Base-by-base conservation (phyloP, 92 coral and sea anemone species). In the Epizoanthus fatuus region DNA sequence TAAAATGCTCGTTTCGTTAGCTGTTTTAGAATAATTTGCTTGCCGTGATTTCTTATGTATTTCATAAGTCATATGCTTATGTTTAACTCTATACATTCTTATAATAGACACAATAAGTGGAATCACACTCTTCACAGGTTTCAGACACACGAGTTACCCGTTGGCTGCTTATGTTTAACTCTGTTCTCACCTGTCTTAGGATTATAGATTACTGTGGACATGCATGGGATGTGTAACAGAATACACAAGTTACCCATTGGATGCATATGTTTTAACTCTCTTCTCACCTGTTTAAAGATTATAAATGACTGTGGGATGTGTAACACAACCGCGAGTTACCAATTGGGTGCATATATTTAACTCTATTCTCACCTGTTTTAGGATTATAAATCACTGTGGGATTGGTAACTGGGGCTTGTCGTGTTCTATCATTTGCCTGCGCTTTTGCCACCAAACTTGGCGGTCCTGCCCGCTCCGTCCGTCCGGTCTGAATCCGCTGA, bases 321-420 rank as follows among this genome's bases (percentile, higher is more conserved):
- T n/a, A 9, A 19, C 16, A 64, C 15, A 13, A 40, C n/a, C 3
- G 4, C 25, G 45, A 64, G 70, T 63, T 16, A 51, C 22, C 7
- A 7, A 51, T 17, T 38, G 35, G n/a, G n/a, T 25, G 62, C 42
- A 37, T 5, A 49, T 53, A 38, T n/a, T 64, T 0, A 16, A 15
- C 17, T 16, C 22, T 29, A 7, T 32, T n/a, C 93, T 63, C 38
- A 93, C 99, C 99, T 53, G 98, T 93, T 42, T 54, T 93, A 29
- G 95, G 87, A 62, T 95, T 97, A 58, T 91, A 95, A 39, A 93
- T 86, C 19, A 97, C 69, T 16, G 72, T 80, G 17, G 98, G 98
- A 11, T 92, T 81, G 6, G 38, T 86, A 44, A 90, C 72, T 73
- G 91, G 85, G 12, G 78, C 65, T 52, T 66, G 64, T 5, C 76